Base-by-base conservation (phyloP, 2,888 invertebrate genomes). In the Cerastis leucographa region DNA sequence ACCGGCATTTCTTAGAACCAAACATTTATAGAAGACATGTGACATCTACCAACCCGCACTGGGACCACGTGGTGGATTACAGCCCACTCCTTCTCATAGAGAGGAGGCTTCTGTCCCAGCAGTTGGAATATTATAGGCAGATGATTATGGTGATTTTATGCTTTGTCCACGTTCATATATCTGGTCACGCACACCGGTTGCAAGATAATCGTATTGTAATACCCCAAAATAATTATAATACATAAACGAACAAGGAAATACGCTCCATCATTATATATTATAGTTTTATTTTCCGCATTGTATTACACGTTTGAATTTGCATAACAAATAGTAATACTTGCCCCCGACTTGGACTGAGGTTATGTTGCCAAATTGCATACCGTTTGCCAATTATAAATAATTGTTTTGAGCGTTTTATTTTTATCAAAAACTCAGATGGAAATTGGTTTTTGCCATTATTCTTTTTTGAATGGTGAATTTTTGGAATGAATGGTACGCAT, bases 201-300 rank as follows among this genome's bases (percentile, higher is more conserved):
- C 64, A n/a, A 64, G 4, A n/a, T 17, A 46, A 66, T 29, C 19
- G 19, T 40, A 67, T 65, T 66, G 3, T 54, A 66, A 71, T 62
- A 80, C 0, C 3, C 22, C 11, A 71, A 84, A 70, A 49, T n/a
- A 56, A 51, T 61, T 35, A 35, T 29, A 42, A 81, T 49, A 73
- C n/a, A 6, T 35, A 61, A 35, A 40, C 8, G 46, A 61, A 80
- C 80, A 46, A 46, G 84, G 80, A 80, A 84, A 70, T 54, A 46
- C 29, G 1, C 49, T 64, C 6, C 44, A 65, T 68, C 12, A 62
- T 62, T 67, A 56, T 3, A 51, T n/a, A n/a, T 29, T 29, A 35
- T 14, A 42, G 64, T 61, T 72, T 29, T 44, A 54, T 64, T 19
- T 80, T 80, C 80, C 85, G 80, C 67, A 73, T 85, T 79, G 78